phyloP scores from a whole-genome alignment of 2,113 vertebrate species.

The Eubucco bourcierii region DNA sequence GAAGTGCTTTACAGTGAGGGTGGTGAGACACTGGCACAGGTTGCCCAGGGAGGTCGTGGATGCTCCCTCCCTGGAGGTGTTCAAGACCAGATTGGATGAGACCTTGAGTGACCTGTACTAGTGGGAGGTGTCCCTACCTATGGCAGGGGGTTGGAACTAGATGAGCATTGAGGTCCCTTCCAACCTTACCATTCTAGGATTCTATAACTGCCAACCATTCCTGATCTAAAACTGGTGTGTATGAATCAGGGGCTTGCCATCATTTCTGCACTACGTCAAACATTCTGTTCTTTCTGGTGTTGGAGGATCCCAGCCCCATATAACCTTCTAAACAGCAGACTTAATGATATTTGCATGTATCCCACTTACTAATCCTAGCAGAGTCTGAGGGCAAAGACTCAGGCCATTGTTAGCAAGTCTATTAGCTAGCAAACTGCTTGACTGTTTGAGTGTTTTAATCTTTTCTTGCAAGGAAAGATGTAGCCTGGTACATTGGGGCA shows the following conservation, averaged over 20 bases:
- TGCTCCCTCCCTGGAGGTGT: no score
- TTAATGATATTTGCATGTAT: not conserved
- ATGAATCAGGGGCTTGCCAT: not conserved
- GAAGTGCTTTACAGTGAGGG: no score
- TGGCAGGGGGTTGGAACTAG: no score
- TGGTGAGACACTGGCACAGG: no score
- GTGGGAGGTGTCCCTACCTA: no score
- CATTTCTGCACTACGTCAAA: not conserved
- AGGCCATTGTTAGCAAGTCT: conserved; percentile 8
- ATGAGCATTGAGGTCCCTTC: no score
- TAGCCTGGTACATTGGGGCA: not conserved
- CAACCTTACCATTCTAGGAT: no score
- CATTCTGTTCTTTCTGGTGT: not conserved
- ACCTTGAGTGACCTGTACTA: no score
- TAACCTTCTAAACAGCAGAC: not conserved
- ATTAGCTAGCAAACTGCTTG: conserved; percentile 37
- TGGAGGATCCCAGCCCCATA: not conserved
- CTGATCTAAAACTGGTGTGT: not conserved
- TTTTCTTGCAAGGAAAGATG: not conserved
- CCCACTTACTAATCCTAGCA: not conserved
- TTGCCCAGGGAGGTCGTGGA: no score
- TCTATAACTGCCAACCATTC: not conserved
- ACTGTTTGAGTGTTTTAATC: conserved; percentile 30
- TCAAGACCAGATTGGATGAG: no score
- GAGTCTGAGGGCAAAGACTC: conserved; percentile 28